Base-by-base conservation (phyloP, 2,888 invertebrate species). In the Epinotia ramella region DNA sequence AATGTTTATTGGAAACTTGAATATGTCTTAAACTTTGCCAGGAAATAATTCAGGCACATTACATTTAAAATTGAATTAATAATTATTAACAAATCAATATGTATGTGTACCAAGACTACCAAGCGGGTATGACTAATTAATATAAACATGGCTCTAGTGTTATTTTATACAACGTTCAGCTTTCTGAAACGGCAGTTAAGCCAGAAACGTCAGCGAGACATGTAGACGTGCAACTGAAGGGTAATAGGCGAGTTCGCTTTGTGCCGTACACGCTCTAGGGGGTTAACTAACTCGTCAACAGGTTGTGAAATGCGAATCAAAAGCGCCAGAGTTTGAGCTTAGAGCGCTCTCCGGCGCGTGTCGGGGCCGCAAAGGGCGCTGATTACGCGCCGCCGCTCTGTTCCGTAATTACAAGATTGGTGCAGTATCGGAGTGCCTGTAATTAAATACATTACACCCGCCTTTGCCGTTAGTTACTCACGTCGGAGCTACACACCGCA, bases 391-490 rank as follows among this genome's bases (percentile, higher is more conserved):
- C 67, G 66, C 82, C 85, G 85, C 89, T 87, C 88, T 89, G 87
- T 89, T 89, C 88, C 86, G 86, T 93, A 93, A 93, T 94, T 93
- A 89, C 90, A 88, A 92, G 89, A 93, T 91, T 91, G 91, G 88
- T 86, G 89, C 88, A 90, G 89, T 86, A 87, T 89, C 87, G 81
- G 87, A 91, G 91, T 92, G 89, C 85, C 88, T 84, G 87, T 91
- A 92, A 92, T 93, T 93, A 93, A 93, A 92, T 91, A 88, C 88
- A 90, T 91, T 89, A 89, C 87, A 87, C 88, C 82, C 85, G 83
- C 86, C 85, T 89, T 87, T 85, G 84, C 80, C 84, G 81, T 82
- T 80, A 78, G 79, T 82, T 78, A 79, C 74, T 76, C 60, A 77
- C 56, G 20, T 57, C 49, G 60, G 46, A 74, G 76, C 77, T 53